Evolutionary conservation across 2,888 invertebrate genomes (phyloP).

Genomic region (Agrilus cyanescens): DNA sequence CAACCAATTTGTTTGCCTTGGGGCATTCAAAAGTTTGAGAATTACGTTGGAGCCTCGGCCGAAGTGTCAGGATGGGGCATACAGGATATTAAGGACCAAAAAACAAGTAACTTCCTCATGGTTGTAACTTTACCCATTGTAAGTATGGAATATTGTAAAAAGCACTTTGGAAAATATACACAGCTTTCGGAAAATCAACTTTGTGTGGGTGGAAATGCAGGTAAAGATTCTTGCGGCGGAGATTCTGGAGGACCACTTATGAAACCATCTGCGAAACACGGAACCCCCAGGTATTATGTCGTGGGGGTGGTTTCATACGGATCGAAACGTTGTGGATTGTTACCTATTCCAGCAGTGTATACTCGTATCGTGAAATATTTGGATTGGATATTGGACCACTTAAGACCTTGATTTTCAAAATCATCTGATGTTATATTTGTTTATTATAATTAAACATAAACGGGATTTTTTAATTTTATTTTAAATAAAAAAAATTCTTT

Average conservation of each 20-base stretch:
- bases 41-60: constrained; percentile 33
- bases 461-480: too few species aligned
- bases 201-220: constrained; percentile 39
- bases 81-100: constrained; percentile 16
- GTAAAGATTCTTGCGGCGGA: constrained; percentile 48
- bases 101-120: constrained; percentile 24
- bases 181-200: constrained; percentile 11
- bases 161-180: constrained; percentile 3
- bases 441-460: too few species aligned
- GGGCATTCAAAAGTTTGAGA: constrained; percentile 29
- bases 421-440: too few species aligned
- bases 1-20: constrained; percentile 46
- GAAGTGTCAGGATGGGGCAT: constrained; percentile 44
- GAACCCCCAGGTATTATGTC: constrained; percentile 41
- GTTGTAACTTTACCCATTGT: constrained; percentile 28
- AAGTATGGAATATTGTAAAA: constrained; percentile 17
- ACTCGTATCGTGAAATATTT: constrained; percentile 43
- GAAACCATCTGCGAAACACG: constrained; percentile 34
- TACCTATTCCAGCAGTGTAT: constrained; percentile 47
- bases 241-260: constrained; percentile 50
- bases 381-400: constrained; percentile 46
- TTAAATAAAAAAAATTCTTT: too few species aligned
- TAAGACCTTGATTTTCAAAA: constrained; percentile 16
- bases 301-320: constrained; percentile 52
- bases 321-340: constrained; percentile 39